Base-by-base conservation (phyloP, 2,797 vertebrate genomes). In the Amniataba percoides region DNA sequence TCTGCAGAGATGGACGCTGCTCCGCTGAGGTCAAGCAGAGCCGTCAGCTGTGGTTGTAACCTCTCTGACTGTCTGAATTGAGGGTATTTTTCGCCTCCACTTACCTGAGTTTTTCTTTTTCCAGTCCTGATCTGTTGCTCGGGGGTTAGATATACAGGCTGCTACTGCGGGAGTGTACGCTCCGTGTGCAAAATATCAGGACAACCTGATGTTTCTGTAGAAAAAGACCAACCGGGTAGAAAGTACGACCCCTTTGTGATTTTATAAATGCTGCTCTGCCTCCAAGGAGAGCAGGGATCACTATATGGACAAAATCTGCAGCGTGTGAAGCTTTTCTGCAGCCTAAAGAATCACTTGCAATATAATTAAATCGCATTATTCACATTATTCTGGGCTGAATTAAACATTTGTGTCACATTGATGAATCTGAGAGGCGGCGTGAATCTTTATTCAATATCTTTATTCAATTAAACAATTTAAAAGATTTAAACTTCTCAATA, bases 1-100 rank as follows among this genome's bases (percentile, higher is more conserved):
- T 80, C 77, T 77, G 75, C 77, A 51, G 86, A 88, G 85, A 89
- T 82, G 81, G 74, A 90, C 68, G 58, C 59, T 51, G 79, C 82
- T 67, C 81, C 60, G 74, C 42, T 5, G 82, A 74, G 90, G 88
- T 89, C 88, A 88, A 90, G 80, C 81, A 62, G 52, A 81, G 76
- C 74, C n/a, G 55, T 90, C 76, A 78, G 73, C 84, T 82, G 84
- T 70, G 79, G 71, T 74, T 78, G 58, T 88, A 74, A 90, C 90
- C 84, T 84, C 74, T 67, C 9, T 42, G 83, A 64, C 84, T 82
- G 77, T 68, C 71, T 84, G 88, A 84, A 78, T 61, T 39, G 74
- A 82, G 63, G 52, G 57, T 69, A 71, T 82, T 84, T 84, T 73
- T 66, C 58, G 48, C 43, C 61, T 74, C 39, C 76, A 80, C 71